Evolutionary conservation across 2,113 vertebrate genomes (phyloP), one percentile per base, ranked within the genome.

Genomic region (Pelmatolapia mariae): DNA sequence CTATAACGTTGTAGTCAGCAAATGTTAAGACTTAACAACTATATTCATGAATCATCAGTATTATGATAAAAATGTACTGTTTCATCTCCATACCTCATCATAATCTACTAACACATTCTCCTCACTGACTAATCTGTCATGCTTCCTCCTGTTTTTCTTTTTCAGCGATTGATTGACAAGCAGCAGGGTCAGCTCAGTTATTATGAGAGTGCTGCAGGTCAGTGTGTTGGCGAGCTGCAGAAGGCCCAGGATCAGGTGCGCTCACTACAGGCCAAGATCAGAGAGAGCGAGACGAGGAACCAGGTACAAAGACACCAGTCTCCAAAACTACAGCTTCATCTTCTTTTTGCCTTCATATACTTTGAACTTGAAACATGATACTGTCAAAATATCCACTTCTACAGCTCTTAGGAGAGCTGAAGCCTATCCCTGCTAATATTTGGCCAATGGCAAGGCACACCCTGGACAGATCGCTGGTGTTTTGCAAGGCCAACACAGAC

Each of bases 221-320:
- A 96, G 59, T 96, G 95, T 43, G 85, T 95, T 5, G 89, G 93
- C 0, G 86, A 96, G 81, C 94, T 96, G 81, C 81, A 91, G 86
- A 88, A 95, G 88, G 94, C 95, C 57, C 97, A 97, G 91, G 95
- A 96, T 56, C 97, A 97, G 94, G 92, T 96, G 78, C 84, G 71
- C 53, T 92, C 92, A 5, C 94, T 97, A 29, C 96, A 96, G 88
- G 92, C 95, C 73, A 97, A 97, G 95, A 93, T 97, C 94, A 96
- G 96, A 87, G 95, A 97, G 36, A 96, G 93, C 6, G 97, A 98
- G 87, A 85, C 92, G 89, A 94, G 94, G 92, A 98, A 97, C 94
- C 97, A 98, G 98, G 98, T 98, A 89, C 8, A 3, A 29, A 29
- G 78, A 29, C 10, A 3, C 3, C 12, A 43, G 5, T 33, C 15